Percentiles rank a stretch among this genome's conserved stretches.
phyloP scores from a whole-genome alignment of 2,888 invertebrate genomes.

The Cantharis rustica region DNA sequence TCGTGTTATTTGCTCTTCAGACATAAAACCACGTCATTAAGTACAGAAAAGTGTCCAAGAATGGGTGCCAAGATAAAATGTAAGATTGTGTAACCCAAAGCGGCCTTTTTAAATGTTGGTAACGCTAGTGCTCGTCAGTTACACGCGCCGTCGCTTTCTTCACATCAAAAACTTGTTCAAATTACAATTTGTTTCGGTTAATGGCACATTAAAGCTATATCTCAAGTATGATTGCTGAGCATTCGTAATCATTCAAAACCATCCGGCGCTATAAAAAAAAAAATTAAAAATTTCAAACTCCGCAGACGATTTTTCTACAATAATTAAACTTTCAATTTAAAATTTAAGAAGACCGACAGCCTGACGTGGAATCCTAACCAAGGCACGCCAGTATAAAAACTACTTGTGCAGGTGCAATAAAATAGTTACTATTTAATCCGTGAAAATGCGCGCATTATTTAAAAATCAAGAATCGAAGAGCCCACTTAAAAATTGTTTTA shows the following conservation, averaged over 20 bases:
- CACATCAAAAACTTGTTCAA: conserved; percentile 21
- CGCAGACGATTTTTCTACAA: too few relatives aligned
- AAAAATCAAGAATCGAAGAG: too few relatives aligned
- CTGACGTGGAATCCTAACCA: too few relatives aligned
- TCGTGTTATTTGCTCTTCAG: background rate
- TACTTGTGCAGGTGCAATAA: too few relatives aligned
- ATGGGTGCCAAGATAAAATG: conserved; percentile 20
- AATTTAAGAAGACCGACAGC: too few relatives aligned
- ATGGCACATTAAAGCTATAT: conserved; percentile 18
- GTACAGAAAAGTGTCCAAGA: conserved; percentile 5
- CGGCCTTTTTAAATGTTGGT: conserved; percentile 32
- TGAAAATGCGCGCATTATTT: too few relatives aligned
- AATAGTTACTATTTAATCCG: too few relatives aligned
- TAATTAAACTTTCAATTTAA: too few relatives aligned
- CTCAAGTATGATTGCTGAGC: background rate
- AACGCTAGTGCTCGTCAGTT: conserved; percentile 28
- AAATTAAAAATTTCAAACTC: too few relatives aligned
- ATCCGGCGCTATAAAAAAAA: background rate
- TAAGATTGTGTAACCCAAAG: conserved; percentile 25
- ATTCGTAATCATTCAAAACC: background rate
- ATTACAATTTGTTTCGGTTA: conserved; percentile 14
- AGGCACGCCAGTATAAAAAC: too few relatives aligned
- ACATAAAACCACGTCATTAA: conserved; percentile 17
- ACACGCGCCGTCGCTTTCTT: conserved; percentile 38
- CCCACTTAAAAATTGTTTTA: too few relatives aligned